phyloP scores from a whole-genome alignment of 1,140 invertebrate species.

The Orius laevigatus region DNA sequence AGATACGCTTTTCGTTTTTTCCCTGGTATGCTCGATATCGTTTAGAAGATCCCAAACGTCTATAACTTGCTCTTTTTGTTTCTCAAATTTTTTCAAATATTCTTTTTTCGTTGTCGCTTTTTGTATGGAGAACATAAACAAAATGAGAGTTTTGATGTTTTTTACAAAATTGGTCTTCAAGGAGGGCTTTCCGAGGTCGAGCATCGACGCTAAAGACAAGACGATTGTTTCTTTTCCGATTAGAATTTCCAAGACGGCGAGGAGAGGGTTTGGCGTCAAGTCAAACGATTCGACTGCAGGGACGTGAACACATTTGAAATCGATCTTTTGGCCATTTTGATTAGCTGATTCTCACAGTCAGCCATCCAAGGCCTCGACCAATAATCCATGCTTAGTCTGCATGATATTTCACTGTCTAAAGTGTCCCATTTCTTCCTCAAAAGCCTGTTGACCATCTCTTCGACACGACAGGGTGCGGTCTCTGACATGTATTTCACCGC shows the following conservation, averaged over 20 bases:
- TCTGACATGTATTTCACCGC: conserved; percentile 8
- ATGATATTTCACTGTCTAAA: background rate
- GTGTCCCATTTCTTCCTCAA: conserved; percentile 3
- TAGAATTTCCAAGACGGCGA: conserved; percentile 4
- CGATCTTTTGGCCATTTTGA: background rate
- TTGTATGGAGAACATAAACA: no score
- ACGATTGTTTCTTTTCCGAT: background rate
- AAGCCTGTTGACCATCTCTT: conserved; percentile 6
- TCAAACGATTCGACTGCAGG: background rate
- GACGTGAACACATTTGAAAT: background rate
- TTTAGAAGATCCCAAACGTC: no score
- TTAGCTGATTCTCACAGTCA: background rate
- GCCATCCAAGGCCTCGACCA: conserved; percentile 6
- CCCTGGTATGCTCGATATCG: no score
- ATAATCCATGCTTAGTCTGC: conserved; percentile 8
- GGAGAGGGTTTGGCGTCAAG: conserved; percentile 5
- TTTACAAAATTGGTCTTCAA: conserved; percentile 2
- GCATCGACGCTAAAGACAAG: conserved; percentile 2
- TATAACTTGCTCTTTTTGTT: no score
- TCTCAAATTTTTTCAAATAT: no score
- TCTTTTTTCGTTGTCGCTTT: no score
- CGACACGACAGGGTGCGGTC: conserved; percentile 1
- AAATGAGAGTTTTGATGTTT: conserved; percentile 2
- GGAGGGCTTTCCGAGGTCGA: background rate
- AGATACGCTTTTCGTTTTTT: no score